phyloP scores from a whole-genome alignment of 2,888 invertebrate species.

The Mylabris sibirica region DNA sequence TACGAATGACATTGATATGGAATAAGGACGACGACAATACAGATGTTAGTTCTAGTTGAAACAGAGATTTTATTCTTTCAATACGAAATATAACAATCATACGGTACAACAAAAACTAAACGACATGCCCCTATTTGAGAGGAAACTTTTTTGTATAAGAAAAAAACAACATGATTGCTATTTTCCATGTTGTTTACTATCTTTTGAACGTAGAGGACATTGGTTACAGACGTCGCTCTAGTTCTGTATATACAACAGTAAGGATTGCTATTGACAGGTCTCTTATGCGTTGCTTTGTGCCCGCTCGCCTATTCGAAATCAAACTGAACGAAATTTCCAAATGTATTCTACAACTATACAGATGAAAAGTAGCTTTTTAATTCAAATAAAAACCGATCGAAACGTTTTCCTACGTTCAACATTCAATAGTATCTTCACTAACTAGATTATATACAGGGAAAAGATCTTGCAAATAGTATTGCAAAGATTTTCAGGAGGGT shows the following conservation, averaged over 20 bases:
- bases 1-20: not conserved
- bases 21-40: not conserved
- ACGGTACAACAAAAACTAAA: not conserved
- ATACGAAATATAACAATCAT: not conserved
- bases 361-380: not conserved
- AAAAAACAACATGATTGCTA: conserved; percentile 17
- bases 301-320: conserved; percentile 30
- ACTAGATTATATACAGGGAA: no score
- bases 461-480: no score
- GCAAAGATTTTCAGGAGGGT: no score
- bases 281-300: conserved; percentile 29
- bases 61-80: not conserved
- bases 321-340: conserved; percentile 2
- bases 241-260: conserved; percentile 18
- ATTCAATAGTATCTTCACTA: not conserved
- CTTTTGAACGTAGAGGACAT: conserved; percentile 32
- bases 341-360: no score
- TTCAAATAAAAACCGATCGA: conserved; percentile 4
- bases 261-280: conserved; percentile 33
- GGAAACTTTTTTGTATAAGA: not conserved
- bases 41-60: not conserved
- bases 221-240: conserved; percentile 33
- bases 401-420: not conserved
- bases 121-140: not conserved
- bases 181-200: conserved; percentile 35